phyloP scores from a whole-genome alignment of 2,888 invertebrate genomes.

The Brassicogethes aeneus region DNA sequence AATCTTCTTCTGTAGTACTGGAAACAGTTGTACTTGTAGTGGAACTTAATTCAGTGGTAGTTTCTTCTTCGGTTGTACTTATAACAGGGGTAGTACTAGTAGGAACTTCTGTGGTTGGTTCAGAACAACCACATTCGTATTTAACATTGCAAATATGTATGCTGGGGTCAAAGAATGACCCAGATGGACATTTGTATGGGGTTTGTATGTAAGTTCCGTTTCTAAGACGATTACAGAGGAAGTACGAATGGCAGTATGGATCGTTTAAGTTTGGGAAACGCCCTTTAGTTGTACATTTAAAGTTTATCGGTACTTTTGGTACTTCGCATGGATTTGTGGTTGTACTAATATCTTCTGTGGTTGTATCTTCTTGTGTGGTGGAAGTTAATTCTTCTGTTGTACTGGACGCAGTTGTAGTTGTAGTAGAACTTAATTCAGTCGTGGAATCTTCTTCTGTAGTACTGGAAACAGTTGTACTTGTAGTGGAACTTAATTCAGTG shows the following conservation, averaged over 20 bases:
- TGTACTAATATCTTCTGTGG: neutral
- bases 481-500: too few species aligned
- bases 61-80: neutral
- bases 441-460: neutral
- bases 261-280: neutral
- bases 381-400: neutral
- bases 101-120: neutral
- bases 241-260: conserved; percentile 1
- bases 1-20: neutral
- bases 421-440: neutral
- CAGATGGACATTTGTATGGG: neutral
- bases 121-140: neutral
- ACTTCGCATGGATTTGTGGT: neutral
- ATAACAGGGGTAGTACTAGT: neutral
- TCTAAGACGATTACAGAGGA: conserved; percentile 3
- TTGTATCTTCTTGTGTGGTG: neutral
- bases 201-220: neutral
- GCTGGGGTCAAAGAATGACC: neutral
- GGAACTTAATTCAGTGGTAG: too few species aligned
- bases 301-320: too few species aligned
- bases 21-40: neutral
- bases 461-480: neutral
- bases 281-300: neutral
- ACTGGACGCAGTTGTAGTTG: neutral
- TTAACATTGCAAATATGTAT: neutral